Conservation (phyloP, 2,888 invertebrate species). For the Creontiades dilutus region DNA sequence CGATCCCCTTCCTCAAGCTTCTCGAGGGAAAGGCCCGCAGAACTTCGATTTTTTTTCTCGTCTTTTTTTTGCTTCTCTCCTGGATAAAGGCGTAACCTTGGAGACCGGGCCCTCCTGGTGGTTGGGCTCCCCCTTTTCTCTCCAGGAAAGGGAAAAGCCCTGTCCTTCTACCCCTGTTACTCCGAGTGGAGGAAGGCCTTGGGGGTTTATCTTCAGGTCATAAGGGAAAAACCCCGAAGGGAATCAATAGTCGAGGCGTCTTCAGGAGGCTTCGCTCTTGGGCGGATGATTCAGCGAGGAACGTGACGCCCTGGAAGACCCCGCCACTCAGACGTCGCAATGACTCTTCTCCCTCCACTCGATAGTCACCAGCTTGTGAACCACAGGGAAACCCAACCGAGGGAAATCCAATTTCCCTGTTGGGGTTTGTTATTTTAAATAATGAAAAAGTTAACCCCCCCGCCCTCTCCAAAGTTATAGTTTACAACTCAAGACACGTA, state of each 20-base stretch:
- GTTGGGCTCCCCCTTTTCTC: not conserved
- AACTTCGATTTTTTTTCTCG: conserved; percentile 7
- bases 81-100: conserved; percentile 22
- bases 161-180: conserved; percentile 17
- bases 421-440: too few relatives aligned
- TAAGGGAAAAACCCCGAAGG: conserved; percentile 7
- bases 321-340: not conserved
- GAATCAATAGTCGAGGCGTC: conserved; percentile 39
- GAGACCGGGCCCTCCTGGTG: not conserved
- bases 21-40: not conserved
- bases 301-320: conserved; percentile 3
- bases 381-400: too few relatives aligned
- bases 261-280: not conserved
- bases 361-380: too few relatives aligned
- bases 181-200: not conserved
- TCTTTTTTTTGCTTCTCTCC: not conserved
- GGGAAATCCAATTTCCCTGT: too few relatives aligned
- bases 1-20: conserved; percentile 4
- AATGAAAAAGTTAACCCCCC: too few relatives aligned
- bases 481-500: too few relatives aligned
- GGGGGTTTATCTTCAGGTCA: conserved; percentile 25
- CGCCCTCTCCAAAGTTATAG: too few relatives aligned
- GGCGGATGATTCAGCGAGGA: not conserved
- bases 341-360: not conserved
- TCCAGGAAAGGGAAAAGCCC: not conserved